Evolutionary conservation across 37 sponge, comb jelly and placozoan species (phyloP).

Genomic region (Lycopodina hypogea): DNA sequence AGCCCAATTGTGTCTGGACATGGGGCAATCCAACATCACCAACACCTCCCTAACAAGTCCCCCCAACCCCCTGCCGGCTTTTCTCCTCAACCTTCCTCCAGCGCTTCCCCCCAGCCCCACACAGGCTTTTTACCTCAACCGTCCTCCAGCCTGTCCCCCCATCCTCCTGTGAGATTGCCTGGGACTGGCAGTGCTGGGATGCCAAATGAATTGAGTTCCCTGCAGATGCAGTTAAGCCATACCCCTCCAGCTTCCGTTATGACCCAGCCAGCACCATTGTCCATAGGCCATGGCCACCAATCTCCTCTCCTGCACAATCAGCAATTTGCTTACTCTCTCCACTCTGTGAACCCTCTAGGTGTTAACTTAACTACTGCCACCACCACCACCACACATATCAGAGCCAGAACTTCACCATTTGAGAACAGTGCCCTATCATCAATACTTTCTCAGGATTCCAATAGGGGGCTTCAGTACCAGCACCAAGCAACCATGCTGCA

Average conservation of each 20-base stretch:
- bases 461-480: background rate
- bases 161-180: background rate
- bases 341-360: too few relatives aligned
- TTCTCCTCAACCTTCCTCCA: background rate
- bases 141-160: background rate
- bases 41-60: background rate
- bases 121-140: background rate
- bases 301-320: background rate
- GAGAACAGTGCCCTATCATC: background rate
- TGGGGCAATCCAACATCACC: background rate
- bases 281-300: background rate
- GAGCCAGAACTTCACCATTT: background rate
- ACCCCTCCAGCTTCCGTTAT: too few relatives aligned
- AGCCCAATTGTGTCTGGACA: background rate
- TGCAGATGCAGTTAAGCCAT: background rate
- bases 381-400: background rate
- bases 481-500: background rate
- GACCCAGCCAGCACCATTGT: too few relatives aligned
- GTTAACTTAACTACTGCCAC: background rate
- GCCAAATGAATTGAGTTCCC: background rate
- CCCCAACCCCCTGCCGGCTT: background rate
- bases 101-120: background rate
- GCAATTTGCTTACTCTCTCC: background rate
- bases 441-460: background rate
- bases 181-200: too few relatives aligned